A percentile compares a stretch with the other conserved stretches of the same genome.
phyloP scores from a whole-genome alignment of 1,140 invertebrate genomes.

The Heterodera schachtii region DNA sequence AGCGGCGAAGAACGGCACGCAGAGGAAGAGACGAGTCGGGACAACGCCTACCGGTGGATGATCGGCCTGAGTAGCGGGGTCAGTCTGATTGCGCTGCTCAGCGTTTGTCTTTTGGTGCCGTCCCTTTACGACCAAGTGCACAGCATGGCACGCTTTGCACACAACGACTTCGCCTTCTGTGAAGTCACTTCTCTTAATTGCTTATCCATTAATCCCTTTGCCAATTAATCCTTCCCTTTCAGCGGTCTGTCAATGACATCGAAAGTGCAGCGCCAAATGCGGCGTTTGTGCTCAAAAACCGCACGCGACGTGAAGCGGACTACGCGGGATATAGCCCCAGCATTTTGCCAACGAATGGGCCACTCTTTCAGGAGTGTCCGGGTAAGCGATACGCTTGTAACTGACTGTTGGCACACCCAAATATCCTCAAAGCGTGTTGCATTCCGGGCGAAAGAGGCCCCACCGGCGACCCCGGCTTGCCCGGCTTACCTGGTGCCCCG shows the following conservation, averaged over 20 bases:
- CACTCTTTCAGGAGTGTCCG: constrained; percentile 64
- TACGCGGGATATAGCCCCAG: constrained; percentile 61
- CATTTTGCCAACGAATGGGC: constrained; percentile 55
- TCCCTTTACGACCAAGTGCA: constrained; percentile 62
- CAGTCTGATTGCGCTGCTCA: constrained; percentile 53
- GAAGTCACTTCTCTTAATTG: constrained; percentile 42
- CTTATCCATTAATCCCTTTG: neutral
- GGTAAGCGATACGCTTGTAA: constrained; percentile 40
- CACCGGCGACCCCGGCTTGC: constrained; percentile 62
- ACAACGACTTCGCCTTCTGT: constrained; percentile 60
- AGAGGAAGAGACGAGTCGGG: constrained; percentile 24
- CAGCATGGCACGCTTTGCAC: constrained; percentile 53
- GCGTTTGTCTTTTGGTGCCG: constrained; percentile 57
- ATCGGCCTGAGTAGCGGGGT: constrained; percentile 54
- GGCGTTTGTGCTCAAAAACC: neutral
- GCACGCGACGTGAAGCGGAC: constrained; percentile 39
- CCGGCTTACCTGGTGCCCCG: constrained; percentile 59
- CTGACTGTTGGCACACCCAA: neutral
- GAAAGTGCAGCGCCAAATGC: constrained; percentile 35
- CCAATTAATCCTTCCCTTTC: neutral
- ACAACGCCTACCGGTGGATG: constrained; percentile 56
- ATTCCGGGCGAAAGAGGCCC: constrained; percentile 61
- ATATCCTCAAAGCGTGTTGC: constrained; percentile 57
- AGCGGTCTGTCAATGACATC: constrained; percentile 44
- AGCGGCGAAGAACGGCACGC: neutral